A percentile compares a stretch with the other conserved stretches of the same genome.
These are phyloP conservation scores for Exocentrus adspersus DNA, from an alignment of 2,888 invertebrate species.

Conservation along the genomic window DNA sequence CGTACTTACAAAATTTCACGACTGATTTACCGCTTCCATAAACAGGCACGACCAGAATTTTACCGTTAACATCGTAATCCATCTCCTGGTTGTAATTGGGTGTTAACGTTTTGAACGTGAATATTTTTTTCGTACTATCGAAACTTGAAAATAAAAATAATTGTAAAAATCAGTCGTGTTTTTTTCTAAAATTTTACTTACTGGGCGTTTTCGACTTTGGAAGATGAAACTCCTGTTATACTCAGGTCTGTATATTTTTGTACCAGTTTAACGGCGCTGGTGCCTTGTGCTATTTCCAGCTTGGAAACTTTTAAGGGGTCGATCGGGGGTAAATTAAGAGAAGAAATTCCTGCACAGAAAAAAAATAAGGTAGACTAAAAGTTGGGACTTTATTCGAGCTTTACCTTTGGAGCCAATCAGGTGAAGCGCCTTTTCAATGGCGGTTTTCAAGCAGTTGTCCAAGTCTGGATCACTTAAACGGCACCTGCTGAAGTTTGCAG, in stretches of 20 bases:
- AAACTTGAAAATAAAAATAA: conserved; percentile 29
- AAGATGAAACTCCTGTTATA: conserved; percentile 31
- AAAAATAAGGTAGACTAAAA: too few species aligned
- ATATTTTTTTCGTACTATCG: conserved; percentile 32
- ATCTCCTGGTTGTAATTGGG: conserved; percentile 33
- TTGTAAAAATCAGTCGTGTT: too few species aligned
- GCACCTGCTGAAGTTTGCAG: conserved; percentile 28
- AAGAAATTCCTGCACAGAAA: conserved; percentile 31
- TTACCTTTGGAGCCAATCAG: conserved; percentile 26
- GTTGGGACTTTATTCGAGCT: too few species aligned
- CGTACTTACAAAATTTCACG: conserved; percentile 34
- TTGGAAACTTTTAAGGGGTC: conserved; percentile 31
- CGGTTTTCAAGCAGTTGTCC: conserved; percentile 29
- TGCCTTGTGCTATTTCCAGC: conserved; percentile 36
- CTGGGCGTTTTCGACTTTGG: conserved; percentile 31
- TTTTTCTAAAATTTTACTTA: conserved; percentile 36
- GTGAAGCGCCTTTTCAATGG: conserved; percentile 32
- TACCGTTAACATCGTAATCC: conserved; percentile 37
- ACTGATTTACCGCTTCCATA: conserved; percentile 36
- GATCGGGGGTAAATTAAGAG: conserved; percentile 28
- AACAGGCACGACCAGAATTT: conserved; percentile 41
- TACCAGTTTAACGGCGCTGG: conserved; percentile 34
- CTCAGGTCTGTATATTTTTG: conserved; percentile 33
- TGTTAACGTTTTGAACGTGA: conserved; percentile 27
- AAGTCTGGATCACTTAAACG: conserved; percentile 26